phyloP scores from a whole-genome alignment of 2,888 invertebrate species.

The Eupithecia abbreviata region DNA sequence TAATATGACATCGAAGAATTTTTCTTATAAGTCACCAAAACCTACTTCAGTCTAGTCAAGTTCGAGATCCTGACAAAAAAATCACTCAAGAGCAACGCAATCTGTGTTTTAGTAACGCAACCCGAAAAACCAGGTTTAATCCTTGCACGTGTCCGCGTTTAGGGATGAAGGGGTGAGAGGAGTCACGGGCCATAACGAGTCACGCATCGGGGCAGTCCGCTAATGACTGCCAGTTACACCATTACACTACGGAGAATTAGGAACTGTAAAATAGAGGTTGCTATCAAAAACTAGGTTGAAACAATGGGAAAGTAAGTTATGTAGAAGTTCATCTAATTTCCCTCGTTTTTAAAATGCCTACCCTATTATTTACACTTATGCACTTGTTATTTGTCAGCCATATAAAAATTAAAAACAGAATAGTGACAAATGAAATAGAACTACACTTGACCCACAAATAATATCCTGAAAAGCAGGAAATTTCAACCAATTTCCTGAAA shows the following conservation, averaged over 20 bases:
- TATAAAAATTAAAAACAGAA: neutral
- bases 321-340: neutral
- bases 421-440: neutral
- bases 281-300: neutral
- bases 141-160: slow-evolving; percentile 80
- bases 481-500: neutral
- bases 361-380: neutral
- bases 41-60: neutral
- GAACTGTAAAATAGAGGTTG: neutral
- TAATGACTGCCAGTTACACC: slow-evolving; percentile 60
- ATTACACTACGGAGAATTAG: slow-evolving; percentile 4
- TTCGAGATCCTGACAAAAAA: neutral
- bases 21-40: no score
- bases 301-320: neutral
- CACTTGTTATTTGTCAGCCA: neutral
- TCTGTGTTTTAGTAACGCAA: neutral
- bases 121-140: slow-evolving; percentile 76
- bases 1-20: no score
- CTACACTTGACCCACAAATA: neutral
- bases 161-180: slow-evolving; percentile 72
- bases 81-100: neutral
- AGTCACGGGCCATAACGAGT: slow-evolving; percentile 80
- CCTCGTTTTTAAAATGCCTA: neutral
- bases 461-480: neutral
- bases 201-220: slow-evolving; percentile 71